Percentiles rank a stretch among this genome's conserved stretches.
These are phyloP conservation scores for Ceyx margarethae DNA, from an alignment of 2,113 vertebrate species.

Conservation along the genomic window DNA sequence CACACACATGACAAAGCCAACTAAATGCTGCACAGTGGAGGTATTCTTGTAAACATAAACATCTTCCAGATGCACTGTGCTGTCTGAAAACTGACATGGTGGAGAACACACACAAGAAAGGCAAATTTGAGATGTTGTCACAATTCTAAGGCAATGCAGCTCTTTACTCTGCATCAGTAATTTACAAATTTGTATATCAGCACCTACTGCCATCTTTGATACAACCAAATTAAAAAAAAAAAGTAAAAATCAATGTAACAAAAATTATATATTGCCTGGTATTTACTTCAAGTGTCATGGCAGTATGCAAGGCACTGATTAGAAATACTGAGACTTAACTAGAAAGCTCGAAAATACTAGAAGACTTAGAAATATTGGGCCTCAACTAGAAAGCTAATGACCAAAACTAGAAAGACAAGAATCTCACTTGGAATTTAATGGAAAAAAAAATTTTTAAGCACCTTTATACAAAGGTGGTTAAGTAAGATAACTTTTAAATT, in stretches of 20 bases:
- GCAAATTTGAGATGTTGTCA: neutral
- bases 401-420: neutral
- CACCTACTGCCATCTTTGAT: neutral
- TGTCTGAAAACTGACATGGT: neutral
- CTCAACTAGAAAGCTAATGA: neutral
- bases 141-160: neutral
- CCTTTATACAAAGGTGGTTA: neutral
- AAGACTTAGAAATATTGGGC: too few species aligned
- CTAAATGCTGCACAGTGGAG: neutral
- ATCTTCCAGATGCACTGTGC: neutral
- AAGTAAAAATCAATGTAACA: neutral
- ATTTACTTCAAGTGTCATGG: neutral
- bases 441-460: neutral
- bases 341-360: neutral
- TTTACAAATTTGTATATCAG: neutral
- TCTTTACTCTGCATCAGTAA: neutral
- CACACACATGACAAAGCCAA: constrained; percentile 58
- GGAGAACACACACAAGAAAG: neutral
- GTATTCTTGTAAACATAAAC: constrained; percentile 28
- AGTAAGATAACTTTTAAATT: neutral
- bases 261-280: neutral
- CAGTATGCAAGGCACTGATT: neutral
- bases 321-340: neutral
- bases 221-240: neutral
- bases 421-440: neutral